Conservation (phyloP, 2,113 vertebrate genomes). For the Probosciger aterrimus region DNA sequence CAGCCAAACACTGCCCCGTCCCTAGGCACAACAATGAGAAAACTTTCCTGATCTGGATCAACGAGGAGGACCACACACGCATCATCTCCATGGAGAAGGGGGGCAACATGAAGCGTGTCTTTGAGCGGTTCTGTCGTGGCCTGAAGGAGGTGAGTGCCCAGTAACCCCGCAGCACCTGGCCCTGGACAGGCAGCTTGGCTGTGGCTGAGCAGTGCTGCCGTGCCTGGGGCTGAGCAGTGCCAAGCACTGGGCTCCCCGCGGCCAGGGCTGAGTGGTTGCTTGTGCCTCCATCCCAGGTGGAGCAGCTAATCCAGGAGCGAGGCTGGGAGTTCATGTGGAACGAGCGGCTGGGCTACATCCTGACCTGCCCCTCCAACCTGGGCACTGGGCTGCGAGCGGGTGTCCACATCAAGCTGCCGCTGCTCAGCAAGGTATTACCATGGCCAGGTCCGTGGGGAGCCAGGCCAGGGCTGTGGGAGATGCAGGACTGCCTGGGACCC, state of each 20-base stretch:
- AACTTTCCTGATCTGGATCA: conserved; percentile 85
- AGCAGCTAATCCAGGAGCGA: conserved; percentile 79
- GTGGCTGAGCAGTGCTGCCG: not conserved
- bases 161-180: not conserved
- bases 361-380: conserved; percentile 85
- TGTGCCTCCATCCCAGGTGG: conserved; percentile 68
- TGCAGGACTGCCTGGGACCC: not conserved
- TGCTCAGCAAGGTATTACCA: conserved; percentile 79
- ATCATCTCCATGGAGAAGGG: conserved; percentile 88
- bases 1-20: not conserved
- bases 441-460: not conserved
- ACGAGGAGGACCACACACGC: conserved; percentile 84
- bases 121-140: conserved; percentile 92
- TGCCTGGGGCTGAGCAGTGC: not conserved
- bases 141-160: conserved; percentile 82
- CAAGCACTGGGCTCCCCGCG: not conserved
- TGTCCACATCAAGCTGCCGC: conserved; percentile 82
- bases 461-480: not conserved
- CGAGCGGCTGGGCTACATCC: conserved; percentile 81
- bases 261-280: fast-evolving
- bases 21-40: conserved; percentile 85
- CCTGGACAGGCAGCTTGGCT: not conserved
- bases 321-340: conserved; percentile 92
- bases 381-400: conserved; percentile 83
- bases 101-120: conserved; percentile 97